Evolutionary conservation across 1,140 invertebrate species (phyloP).

Genomic region (Meloidogyne exigua): DNA sequence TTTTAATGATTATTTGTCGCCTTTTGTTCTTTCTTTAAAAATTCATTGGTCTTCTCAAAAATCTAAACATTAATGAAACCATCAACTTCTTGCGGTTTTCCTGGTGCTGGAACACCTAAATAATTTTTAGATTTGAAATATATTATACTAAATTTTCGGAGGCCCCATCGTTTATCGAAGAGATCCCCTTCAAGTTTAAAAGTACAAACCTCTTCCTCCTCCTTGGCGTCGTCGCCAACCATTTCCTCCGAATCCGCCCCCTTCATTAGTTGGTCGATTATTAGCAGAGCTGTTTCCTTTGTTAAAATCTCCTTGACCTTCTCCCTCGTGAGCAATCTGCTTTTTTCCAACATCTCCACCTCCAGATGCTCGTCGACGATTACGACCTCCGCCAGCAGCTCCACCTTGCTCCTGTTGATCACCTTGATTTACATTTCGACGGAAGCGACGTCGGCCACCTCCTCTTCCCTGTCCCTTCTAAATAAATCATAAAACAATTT

Average conservation of each 20-base stretch:
- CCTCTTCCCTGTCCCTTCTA: not conserved
- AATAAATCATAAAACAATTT: not conserved
- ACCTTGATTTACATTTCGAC: constrained; percentile 7
- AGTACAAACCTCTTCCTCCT: not conserved
- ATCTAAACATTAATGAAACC: not conserved
- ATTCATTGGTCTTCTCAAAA: not conserved
- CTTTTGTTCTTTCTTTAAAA: not conserved
- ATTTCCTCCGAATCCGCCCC: constrained; percentile 2
- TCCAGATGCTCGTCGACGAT: constrained; percentile 24
- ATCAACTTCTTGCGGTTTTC: not conserved
- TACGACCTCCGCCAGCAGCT: constrained; percentile 22
- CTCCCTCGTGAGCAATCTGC: not conserved
- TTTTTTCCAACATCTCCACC: constrained; percentile 16
- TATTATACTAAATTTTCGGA: no score
- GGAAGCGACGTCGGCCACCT: not conserved
- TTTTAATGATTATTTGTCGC: constrained; percentile 2
- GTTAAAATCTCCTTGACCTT: not conserved
- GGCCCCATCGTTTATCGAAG: not conserved
- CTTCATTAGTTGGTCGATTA: constrained; percentile 13
- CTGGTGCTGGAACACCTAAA: not conserved
- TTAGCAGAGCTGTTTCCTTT: not conserved
- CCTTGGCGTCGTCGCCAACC: not conserved
- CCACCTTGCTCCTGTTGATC: not conserved
- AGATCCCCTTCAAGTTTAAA: no score
- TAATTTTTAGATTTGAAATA: not conserved